A percentile compares a stretch with the other conserved stretches of the same genome.
phyloP scores from a whole-genome alignment of 2,113 vertebrate species.

The Erinaceus europaeus region DNA sequence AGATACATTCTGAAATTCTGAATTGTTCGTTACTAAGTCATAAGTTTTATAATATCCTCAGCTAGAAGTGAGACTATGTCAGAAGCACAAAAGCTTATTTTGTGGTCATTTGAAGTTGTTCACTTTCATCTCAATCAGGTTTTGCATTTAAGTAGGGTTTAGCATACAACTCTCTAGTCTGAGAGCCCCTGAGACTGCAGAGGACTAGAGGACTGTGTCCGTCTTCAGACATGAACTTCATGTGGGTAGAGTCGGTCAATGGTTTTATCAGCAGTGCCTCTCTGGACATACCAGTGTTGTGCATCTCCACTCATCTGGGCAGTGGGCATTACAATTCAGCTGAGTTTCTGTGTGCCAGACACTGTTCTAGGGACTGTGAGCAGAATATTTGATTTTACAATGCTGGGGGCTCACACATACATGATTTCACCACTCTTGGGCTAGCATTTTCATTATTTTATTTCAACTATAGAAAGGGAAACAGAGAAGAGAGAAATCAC shows the following conservation, averaged over 20 bases:
- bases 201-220: background rate
- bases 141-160: background rate
- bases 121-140: background rate
- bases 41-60: background rate
- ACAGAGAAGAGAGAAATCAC: no score
- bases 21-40: background rate
- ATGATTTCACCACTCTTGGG: no score
- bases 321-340: no score
- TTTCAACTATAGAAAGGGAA: no score
- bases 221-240: background rate
- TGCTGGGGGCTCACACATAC: no score
- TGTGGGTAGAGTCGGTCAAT: fast-evolving
- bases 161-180: background rate
- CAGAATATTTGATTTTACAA: no score
- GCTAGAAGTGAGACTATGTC: background rate
- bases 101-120: background rate
- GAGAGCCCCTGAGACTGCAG: background rate
- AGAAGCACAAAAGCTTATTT: background rate
- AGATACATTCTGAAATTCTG: background rate
- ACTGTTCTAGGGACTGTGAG: background rate
- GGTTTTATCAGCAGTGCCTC: no score
- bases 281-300: background rate
- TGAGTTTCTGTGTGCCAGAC: no score
- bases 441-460: no score
- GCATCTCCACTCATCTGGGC: background rate